These are phyloP conservation scores for Tetragonula clypearis DNA, from an alignment of 1,140 invertebrate genomes.

Conservation along the genomic window DNA sequence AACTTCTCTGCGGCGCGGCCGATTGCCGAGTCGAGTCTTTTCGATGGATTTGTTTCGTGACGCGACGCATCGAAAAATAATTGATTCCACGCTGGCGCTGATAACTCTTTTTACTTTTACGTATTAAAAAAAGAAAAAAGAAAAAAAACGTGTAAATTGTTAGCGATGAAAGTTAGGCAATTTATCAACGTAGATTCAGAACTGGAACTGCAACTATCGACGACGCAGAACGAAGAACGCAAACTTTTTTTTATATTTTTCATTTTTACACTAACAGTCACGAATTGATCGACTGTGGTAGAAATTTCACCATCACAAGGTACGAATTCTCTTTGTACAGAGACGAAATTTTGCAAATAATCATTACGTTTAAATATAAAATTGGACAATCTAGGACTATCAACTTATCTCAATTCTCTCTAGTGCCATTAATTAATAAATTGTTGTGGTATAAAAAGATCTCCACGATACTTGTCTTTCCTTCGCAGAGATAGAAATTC, in stretches of 20 bases:
- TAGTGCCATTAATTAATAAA: neutral
- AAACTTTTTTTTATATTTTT: no score
- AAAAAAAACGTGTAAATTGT: neutral
- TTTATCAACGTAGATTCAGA: neutral
- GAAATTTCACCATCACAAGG: neutral
- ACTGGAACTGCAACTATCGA: no score
- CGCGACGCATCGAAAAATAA: neutral
- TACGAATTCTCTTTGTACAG: neutral
- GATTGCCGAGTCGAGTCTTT: neutral
- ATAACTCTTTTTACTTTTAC: no score
- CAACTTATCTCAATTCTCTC: neutral
- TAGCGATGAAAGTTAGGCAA: neutral
- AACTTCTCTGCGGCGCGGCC: neutral
- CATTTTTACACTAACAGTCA: no score
- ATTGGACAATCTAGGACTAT: neutral
- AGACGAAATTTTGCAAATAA: no score
- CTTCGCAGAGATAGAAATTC: neutral
- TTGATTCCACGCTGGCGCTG: neutral
- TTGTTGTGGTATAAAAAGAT: neutral
- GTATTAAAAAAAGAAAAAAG: no score
- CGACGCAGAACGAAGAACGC: no score
- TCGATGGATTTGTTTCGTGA: neutral
- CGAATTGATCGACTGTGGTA: no score
- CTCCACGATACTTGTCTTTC: neutral
- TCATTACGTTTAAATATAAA: no score